Evolutionary conservation across 2,888 invertebrate genomes (phyloP), one percentile per base, ranked within the genome.

Genomic region (Trichogramma dendrolimi): DNA sequence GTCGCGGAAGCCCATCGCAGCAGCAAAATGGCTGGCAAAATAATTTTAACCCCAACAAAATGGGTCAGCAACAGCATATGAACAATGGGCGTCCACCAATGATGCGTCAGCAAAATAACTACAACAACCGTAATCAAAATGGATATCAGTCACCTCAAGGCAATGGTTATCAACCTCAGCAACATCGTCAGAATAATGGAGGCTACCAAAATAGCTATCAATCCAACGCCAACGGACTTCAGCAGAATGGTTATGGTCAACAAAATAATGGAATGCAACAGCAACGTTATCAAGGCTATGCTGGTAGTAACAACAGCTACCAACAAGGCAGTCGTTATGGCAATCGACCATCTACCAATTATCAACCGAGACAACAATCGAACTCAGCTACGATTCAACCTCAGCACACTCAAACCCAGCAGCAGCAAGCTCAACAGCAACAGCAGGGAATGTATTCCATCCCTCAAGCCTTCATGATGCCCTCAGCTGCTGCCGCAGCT

Each of bases 71-170:
- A 2, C 63, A 65, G 66, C 7, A 10, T 27, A 58, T 55, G 14
- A 47, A 47, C 6, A 42, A 49, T 11, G 39, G 47, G 10, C 55
- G 80, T 79, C 70, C 78, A 6, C 58, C 60, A 65, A 82, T 83
- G 51, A 83, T 83, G 38, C 84, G 84, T 71, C 85, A 84, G 38
- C 85, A 84, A 68, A 85, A 83, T 54, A 81, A 82, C 46, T 87
- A 85, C 69, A 84, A 85, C 60, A 83, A 82, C 41, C 46, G 47
- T 5, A 71, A 72, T 4, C 67, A 67, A 5, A 68, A 67, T 11
- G 69, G 69, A 51, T 83, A 83, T 69, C 83, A 83, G 67, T 82
- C 81, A 71, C 80, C 80, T 54, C 83, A 82, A 71, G n/a, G 4
- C 10, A 58, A 53, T 14, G 47, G 53, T 8, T 56, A 56, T 41